Percentiles rank a stretch among this genome's conserved stretches.
Conservation (phyloP, 2,888 invertebrate genomes). For the Lathronympha strigana region DNA sequence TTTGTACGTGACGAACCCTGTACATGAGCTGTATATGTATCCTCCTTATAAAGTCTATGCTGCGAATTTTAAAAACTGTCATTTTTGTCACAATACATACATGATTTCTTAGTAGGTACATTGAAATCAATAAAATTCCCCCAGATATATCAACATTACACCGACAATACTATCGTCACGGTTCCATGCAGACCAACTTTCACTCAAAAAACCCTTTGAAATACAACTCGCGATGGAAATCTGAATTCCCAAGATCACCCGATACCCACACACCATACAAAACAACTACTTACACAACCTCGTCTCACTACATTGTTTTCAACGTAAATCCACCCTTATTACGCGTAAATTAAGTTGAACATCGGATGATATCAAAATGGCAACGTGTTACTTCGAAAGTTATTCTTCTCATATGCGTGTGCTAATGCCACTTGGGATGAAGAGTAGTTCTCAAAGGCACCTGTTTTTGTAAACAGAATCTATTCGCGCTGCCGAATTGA, state of each 20-base stretch:
- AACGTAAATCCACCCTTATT: not conserved
- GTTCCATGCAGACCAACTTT: conserved; percentile 54
- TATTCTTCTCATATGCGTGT: not conserved
- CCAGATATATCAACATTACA: conserved; percentile 16
- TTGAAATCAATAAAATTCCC: conserved; percentile 12
- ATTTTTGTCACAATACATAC: too few relatives aligned
- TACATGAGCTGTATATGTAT: too few relatives aligned
- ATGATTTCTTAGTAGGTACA: too few relatives aligned
- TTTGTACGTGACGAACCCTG: too few relatives aligned
- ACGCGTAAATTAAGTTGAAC: not conserved
- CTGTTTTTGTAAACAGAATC: conserved; percentile 74
- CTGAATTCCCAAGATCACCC: conserved; percentile 78
- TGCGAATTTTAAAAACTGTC: too few relatives aligned
- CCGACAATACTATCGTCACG: conserved; percentile 48
- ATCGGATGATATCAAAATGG: not conserved
- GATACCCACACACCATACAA: conserved; percentile 75
- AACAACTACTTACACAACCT: not conserved
- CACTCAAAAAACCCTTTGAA: conserved; percentile 76
- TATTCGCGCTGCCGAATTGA: conserved; percentile 56
- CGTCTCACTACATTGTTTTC: not conserved
- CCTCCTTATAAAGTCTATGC: too few relatives aligned
- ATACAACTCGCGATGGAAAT: conserved; percentile 77
- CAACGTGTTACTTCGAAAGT: not conserved
- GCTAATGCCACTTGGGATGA: conserved; percentile 76
- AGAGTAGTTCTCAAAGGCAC: conserved; percentile 78